Evolutionary conservation across 37 sponge, comb jelly and placozoan species (phyloP).

Genomic region (Oopsacas minuta): DNA sequence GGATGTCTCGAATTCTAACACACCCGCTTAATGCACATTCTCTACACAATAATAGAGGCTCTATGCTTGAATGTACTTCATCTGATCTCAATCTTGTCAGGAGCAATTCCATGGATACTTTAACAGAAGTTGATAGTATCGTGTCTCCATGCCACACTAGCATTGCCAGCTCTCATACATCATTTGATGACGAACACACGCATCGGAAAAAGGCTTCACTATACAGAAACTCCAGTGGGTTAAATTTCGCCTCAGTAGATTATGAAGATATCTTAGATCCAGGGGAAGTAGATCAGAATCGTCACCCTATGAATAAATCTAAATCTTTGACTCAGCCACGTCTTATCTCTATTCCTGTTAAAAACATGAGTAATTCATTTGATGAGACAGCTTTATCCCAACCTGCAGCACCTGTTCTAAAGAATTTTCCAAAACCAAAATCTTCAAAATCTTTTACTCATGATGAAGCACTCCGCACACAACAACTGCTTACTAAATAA

Average conservation of each 20-base stretch:
- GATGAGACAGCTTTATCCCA: neutral
- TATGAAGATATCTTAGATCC: neutral
- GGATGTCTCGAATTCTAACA: neutral
- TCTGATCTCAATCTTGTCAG: neutral
- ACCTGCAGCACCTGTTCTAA: neutral
- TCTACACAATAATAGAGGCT: neutral
- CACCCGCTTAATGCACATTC: neutral
- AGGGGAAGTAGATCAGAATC: neutral
- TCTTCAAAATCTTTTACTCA: neutral
- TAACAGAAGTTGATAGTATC: neutral
- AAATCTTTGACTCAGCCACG: neutral
- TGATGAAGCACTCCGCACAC: neutral
- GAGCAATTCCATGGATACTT: neutral
- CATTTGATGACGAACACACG: neutral
- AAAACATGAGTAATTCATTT: neutral
- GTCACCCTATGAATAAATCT: neutral
- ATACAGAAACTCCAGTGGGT: neutral
- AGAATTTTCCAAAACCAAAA: slow-evolving; percentile 12
- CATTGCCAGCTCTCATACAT: neutral
- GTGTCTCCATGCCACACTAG: neutral
- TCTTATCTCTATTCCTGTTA: neutral
- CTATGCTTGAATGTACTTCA: neutral
- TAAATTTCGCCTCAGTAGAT: neutral
- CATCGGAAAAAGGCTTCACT: neutral
- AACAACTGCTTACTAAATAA: neutral